A percentile compares a stretch with the other conserved stretches of the same genome.
phyloP scores from a whole-genome alignment of 2,113 vertebrate species.

The Ptilorrhoa leucosticta region DNA sequence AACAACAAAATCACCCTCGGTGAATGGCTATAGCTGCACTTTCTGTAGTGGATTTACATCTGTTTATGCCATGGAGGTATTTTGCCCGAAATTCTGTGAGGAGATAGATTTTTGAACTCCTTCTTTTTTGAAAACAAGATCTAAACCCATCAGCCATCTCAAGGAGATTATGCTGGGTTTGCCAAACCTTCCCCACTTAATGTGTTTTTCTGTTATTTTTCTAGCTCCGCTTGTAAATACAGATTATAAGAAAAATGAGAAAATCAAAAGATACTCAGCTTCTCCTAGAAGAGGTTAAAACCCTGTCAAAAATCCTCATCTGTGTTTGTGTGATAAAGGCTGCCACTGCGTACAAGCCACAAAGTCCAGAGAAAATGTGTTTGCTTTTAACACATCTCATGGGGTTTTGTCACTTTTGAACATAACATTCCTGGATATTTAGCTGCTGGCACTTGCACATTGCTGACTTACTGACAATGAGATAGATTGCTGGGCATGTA shows the following conservation, averaged over 20 bases:
- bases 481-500: slow-evolving; percentile 38
- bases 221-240: not conserved
- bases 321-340: slow-evolving; percentile 26
- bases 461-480: slow-evolving; percentile 8
- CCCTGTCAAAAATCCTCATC: not conserved
- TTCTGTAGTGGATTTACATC: not conserved
- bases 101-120: not conserved
- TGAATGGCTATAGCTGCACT: not conserved
- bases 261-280: not conserved
- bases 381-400: not conserved
- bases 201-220: not conserved
- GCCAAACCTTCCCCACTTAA: not conserved
- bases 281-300: slow-evolving; percentile 4
- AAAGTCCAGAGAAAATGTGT: not conserved
- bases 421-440: not conserved
- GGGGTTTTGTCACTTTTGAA: not conserved
- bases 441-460: not conserved
- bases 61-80: not conserved
- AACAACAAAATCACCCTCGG: not conserved
- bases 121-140: not conserved
- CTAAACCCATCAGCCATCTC: not conserved
- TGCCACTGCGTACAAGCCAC: not conserved
- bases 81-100: not conserved
- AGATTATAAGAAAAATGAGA: not conserved
- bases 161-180: not conserved